Evolutionary conservation across 2,113 vertebrate species (phyloP), one percentile per base, ranked within the genome.

Genomic region (Clarias magur): DNA sequence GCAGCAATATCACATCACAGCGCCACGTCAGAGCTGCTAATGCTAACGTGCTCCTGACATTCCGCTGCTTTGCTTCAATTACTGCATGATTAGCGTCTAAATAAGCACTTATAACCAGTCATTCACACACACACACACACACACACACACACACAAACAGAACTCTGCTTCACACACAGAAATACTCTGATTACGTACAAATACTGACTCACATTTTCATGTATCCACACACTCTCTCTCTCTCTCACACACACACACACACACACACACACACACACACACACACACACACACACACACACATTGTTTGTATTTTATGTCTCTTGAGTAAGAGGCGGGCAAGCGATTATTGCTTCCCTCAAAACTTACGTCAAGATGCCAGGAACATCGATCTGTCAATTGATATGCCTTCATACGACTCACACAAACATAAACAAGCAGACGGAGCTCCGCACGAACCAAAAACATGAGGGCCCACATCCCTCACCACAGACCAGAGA

Each of bases 341-440:
- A 54, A 83, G 21, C 80, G 85, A 73, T 81, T 72, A 57, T 75
- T 82, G 79, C 56, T 89, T 62, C 72, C 79, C 76, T 87, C 38
- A 70, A 86, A 57, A 88, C 80, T 72, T 63, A 87, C 75, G 81
- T 82, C 42, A 89, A 91, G 87, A 84, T 57, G 81, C 83, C 54
- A 60, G 57, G 90, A 90, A 90, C 92, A 88, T 90, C 88, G 89
- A 93, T 93, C 87, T 92, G 89, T 86, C 89, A 88, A 93, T 92
- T 91, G 93, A 93, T 93, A 88, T 80, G 81, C 89, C 59, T 57
- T 30, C 63, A 72, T 84, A 86, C 80, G 89, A 86, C 80, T 91
- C 88, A 88, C 72, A 70, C 56, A 56, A 91, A 91, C 90, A 85
- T 86, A 90, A 91, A 94, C 91, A 94, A 93, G 93, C 91, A 91